A percentile compares a stretch with the other conserved stretches of the same genome.
Conservation (phyloP, 2,888 invertebrate species). For the Tiliacea aurago region DNA sequence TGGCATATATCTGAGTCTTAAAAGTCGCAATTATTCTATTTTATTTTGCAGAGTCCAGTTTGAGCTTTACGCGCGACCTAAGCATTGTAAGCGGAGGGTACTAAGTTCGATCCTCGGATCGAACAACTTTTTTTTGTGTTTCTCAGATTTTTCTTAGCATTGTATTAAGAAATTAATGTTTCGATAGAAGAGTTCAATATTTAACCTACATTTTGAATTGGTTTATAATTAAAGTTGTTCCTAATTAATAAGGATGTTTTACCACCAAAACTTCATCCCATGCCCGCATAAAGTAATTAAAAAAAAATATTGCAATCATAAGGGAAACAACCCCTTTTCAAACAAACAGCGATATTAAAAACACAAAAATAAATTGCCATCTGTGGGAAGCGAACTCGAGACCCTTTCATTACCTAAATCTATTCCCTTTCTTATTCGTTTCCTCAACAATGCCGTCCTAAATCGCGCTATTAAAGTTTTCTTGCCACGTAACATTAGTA, state of each 20-base stretch:
- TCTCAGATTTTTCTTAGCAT: background rate
- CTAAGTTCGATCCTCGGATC: background rate
- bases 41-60: background rate
- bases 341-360: background rate
- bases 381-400: background rate
- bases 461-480: constrained; percentile 46
- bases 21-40: background rate
- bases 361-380: constrained; percentile 6
- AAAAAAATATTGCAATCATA: background rate
- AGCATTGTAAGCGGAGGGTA: background rate
- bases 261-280: too few species aligned
- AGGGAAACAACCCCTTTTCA: too few species aligned
- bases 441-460: constrained; percentile 11
- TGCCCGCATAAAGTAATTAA: background rate
- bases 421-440: background rate
- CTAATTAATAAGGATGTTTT: background rate
- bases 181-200: background rate
- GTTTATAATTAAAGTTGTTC: background rate
- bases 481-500: background rate
- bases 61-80: background rate
- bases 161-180: background rate
- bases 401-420: too few species aligned
- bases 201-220: background rate
- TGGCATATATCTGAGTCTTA: too few species aligned
- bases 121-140: constrained; percentile 1